A percentile compares a stretch with the other conserved stretches of the same genome.
phyloP scores from a whole-genome alignment of 23 tunicate species.

The Halocynthia aurantium region DNA sequence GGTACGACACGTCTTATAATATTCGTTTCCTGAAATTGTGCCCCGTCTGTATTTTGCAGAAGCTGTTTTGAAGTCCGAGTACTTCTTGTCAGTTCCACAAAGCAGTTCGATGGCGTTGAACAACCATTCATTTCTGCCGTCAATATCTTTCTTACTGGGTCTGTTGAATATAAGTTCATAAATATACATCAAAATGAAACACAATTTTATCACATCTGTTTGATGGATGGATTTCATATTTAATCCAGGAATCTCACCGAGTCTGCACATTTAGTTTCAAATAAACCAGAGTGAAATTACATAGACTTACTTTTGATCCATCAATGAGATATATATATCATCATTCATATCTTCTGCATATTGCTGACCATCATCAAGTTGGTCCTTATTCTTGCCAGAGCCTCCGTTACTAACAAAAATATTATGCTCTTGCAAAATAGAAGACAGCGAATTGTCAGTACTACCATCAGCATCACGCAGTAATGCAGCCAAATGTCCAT shows the following conservation, averaged over 20 bases:
- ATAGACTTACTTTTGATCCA: not conserved
- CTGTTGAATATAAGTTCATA: not conserved
- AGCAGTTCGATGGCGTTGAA: conserved; percentile 12
- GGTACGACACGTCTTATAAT: conserved; percentile 8
- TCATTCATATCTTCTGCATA: not conserved
- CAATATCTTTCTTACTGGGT: conserved; percentile 8
- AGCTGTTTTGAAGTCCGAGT: conserved; percentile 11
- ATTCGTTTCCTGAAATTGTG: not conserved
- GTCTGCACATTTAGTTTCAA: too few species aligned
- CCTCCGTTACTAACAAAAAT: not conserved
- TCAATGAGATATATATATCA: not conserved
- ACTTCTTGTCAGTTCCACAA: conserved; percentile 13
- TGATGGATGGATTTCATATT: too few species aligned
- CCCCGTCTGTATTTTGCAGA: conserved; percentile 21
- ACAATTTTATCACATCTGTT: too few species aligned
- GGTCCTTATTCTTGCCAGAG: too few species aligned
- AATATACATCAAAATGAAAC: too few species aligned
- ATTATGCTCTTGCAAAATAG: not conserved
- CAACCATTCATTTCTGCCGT: conserved; percentile 17
- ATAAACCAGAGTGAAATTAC: not conserved
- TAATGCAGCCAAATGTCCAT: conserved; percentile 5
- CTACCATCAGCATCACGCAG: not conserved
- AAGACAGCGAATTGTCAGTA: not conserved
- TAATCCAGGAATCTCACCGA: too few species aligned
- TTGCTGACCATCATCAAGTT: not conserved